A percentile compares a stretch with the other conserved stretches of the same genome.
phyloP scores from a whole-genome alignment of 2,888 invertebrate genomes.

The Zhengitettix transpicula region DNA sequence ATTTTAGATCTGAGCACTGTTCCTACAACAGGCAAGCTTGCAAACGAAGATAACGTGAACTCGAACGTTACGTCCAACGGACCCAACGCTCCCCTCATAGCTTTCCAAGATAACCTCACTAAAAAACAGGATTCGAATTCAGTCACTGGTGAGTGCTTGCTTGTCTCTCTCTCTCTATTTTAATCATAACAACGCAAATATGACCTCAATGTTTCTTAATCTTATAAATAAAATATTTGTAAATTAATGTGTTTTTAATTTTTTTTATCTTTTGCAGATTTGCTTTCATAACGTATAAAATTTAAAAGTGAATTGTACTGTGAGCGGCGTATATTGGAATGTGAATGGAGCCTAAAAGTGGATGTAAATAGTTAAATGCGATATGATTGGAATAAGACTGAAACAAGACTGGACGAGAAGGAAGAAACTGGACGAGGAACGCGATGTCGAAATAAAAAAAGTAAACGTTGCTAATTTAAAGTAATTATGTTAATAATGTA shows the following conservation, averaged over 20 bases:
- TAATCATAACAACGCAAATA: no score
- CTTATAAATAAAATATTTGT: not conserved
- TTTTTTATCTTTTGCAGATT: not conserved
- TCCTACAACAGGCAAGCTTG: constrained; percentile 8
- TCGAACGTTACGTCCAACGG: constrained; percentile 12
- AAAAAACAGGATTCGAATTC: constrained; percentile 14
- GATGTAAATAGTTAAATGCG: not conserved
- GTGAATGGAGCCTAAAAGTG: not conserved
- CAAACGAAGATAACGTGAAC: constrained; percentile 13
- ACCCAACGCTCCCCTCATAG: constrained; percentile 14
- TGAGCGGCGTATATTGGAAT: not conserved
- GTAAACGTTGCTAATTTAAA: not conserved
- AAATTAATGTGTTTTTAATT: not conserved
- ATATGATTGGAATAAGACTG: not conserved
- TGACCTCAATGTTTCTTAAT: not conserved
- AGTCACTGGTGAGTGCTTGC: constrained; percentile 10
- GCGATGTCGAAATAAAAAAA: no score
- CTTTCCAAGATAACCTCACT: constrained; percentile 17
- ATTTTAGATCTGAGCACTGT: constrained; percentile 3
- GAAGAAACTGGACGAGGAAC: not conserved
- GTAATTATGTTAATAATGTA: not conserved
- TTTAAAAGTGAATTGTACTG: not conserved
- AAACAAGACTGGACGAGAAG: not conserved
- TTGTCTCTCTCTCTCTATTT: no score
- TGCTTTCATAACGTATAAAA: not conserved